A percentile compares a stretch with the other conserved stretches of the same genome.
Conservation (phyloP, 2,113 vertebrate genomes). For the Pomatostomus ruficeps region DNA sequence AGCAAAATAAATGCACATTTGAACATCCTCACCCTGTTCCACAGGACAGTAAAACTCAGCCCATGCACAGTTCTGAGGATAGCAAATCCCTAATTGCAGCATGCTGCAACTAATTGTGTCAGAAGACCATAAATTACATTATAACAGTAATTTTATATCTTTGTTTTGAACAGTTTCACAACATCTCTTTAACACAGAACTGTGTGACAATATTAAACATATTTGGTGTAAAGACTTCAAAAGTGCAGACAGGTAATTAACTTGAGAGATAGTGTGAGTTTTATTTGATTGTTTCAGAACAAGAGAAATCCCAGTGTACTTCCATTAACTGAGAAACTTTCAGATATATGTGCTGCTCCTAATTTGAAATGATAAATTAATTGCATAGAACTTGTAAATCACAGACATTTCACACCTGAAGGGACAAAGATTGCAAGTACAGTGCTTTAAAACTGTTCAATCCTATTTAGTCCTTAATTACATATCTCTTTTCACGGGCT, state of each 20-base stretch:
- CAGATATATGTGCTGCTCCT: background rate
- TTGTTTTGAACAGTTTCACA: background rate
- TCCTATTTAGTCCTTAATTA: background rate
- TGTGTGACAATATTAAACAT: background rate
- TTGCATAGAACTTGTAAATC: background rate
- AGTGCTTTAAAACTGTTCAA: background rate
- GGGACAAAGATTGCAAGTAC: background rate
- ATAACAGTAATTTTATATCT: background rate
- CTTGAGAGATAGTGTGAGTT: background rate
- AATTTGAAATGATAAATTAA: background rate
- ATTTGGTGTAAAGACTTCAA: background rate
- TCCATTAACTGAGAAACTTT: background rate
- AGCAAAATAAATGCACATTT: background rate
- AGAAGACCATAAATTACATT: background rate
- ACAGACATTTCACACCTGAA: background rate
- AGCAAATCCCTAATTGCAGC: background rate
- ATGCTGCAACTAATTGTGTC: background rate
- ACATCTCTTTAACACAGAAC: background rate
- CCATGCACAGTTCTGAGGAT: background rate
- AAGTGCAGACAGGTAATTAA: background rate
- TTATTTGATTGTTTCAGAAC: background rate
- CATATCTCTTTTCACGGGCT: background rate
- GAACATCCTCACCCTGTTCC: background rate
- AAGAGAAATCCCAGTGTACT: background rate
- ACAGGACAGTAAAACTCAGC: background rate